Evolutionary conservation across 1,140 invertebrate species (phyloP), one percentile per base, ranked within the genome.

Genomic region (Delia radicum): DNA sequence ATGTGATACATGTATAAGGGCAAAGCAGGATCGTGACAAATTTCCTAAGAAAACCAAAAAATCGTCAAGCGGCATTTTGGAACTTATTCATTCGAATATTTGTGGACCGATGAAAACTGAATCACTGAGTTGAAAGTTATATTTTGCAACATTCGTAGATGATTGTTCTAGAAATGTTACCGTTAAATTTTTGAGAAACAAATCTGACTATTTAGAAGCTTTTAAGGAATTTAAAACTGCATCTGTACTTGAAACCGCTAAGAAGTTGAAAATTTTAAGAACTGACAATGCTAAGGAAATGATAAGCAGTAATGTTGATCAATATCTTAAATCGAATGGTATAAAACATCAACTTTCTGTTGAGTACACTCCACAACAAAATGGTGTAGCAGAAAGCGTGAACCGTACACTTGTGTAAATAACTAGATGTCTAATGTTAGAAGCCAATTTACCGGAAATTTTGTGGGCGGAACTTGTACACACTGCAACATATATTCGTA

Each of bases 401-500:
- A 84, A 83, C 69, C 29, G 80, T 33, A 81, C 78, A 3, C 65
- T 84, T n/a, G 33, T 81, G 1, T 77, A 81, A 61, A 77, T 75
- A 55, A 80, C 79, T 8, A 74, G 80, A 26, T 77, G 77, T 75
- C 69, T 82, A 46, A 21, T 82, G 42, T 21, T 81, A 6, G 74
- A 80, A 3, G 80, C 82, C 21, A 75, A 85, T 61, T 72, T 89
- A 13, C 79, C 81, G 15, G 79, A 84, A 46, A 42, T 74, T 13
- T 80, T 87, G 42, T 89, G 88, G 88, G 85, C 84, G 8, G 88
- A 90, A 80, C 86, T 87, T 18, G 69, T 79, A 26, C 74, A 48
- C 31, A 62, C 76, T 69, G 74, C 61, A 13, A 27, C 42, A n/a
- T 67, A 74, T 75, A 28, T 75, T 18, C 28, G 74, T 29, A 75